Evolutionary conservation across 2,888 invertebrate genomes (phyloP), one percentile per base, ranked within the genome.

Genomic region (Carabus problematicus): DNA sequence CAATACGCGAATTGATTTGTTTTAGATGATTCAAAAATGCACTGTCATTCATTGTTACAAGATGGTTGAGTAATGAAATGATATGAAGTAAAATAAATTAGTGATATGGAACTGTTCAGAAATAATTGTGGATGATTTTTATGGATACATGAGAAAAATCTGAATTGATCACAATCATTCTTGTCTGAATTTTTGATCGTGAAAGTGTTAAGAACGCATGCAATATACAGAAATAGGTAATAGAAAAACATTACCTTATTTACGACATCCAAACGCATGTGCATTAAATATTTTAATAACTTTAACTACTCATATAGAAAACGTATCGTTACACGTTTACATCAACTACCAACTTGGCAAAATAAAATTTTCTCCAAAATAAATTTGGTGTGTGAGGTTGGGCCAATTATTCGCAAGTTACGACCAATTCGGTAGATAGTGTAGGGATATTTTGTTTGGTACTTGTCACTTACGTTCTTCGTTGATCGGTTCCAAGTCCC

Each of bases 401-500:
- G 29, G 45, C 45, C 45, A 45, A 45, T 45, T 45, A 45, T 45
- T 12, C n/a, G n/a, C n/a, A n/a, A 45, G 14, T 45, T 12, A 45
- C 45, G 7, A 45, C 45, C 45, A 45, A 45, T 45, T 45, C 29
- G 29, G 29, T 29, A 29, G 29, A 6, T 29, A 29, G 29, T 29
- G 29, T 29, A 29, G 29, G 29, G 29, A 29, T 29, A 29, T 29
- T 12, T 52, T 14, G 52, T 52, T 52, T 52, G 14, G 6, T 3
- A 29, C 29, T 52, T 61, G 63, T 45, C 63, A 79, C 84, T 79
- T 82, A 83, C 91, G 85, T 71, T 86, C 84, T 75, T 90, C 88
- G 77, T 93, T 92, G 16, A 95, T 85, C 0, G 93, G 93, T 81
- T 98, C 97, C 84, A 98, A 88, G 84, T 98, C 98, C 95, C 90